phyloP scores from a whole-genome alignment of 2,888 invertebrate species.

The Scaptodrosophila latifasciaeformis region DNA sequence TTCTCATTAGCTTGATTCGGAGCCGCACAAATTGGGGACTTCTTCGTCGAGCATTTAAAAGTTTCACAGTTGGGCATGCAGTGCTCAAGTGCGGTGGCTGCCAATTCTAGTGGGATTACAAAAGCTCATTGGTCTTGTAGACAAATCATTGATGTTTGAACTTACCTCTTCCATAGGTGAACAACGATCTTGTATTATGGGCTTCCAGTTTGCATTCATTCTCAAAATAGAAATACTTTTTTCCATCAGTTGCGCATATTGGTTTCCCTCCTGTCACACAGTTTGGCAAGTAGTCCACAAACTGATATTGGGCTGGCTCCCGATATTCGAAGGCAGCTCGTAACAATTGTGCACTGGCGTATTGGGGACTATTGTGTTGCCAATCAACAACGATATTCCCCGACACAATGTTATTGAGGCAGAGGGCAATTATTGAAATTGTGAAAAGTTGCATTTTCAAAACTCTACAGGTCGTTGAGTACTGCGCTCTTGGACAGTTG shows the following conservation, averaged over 20 bases:
- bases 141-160: background rate
- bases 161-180: slow-evolving; percentile 45
- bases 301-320: slow-evolving; percentile 38
- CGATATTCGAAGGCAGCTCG: slow-evolving; percentile 6
- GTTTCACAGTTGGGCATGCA: slow-evolving; percentile 35
- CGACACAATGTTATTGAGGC: too few species aligned
- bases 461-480: too few species aligned
- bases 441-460: too few species aligned
- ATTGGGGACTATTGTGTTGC: slow-evolving; percentile 30
- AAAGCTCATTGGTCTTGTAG: background rate
- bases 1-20: background rate
- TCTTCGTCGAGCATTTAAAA: slow-evolving; percentile 27
- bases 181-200: slow-evolving; percentile 42
- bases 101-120: slow-evolving; percentile 27
- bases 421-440: too few species aligned
- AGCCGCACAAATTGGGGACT: slow-evolving; percentile 40
- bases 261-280: slow-evolving; percentile 39
- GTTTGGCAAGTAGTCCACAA: slow-evolving; percentile 47
- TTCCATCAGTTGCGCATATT: slow-evolving; percentile 48
- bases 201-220: slow-evolving; percentile 49
- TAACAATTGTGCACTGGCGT: slow-evolving; percentile 26
- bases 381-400: slow-evolving; percentile 17
- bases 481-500: too few species aligned
- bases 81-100: slow-evolving; percentile 39
- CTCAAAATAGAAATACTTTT: slow-evolving; percentile 39